These are phyloP conservation scores for Tenodera sinensis DNA, from an alignment of 2,888 invertebrate species.

Conservation along the genomic window DNA sequence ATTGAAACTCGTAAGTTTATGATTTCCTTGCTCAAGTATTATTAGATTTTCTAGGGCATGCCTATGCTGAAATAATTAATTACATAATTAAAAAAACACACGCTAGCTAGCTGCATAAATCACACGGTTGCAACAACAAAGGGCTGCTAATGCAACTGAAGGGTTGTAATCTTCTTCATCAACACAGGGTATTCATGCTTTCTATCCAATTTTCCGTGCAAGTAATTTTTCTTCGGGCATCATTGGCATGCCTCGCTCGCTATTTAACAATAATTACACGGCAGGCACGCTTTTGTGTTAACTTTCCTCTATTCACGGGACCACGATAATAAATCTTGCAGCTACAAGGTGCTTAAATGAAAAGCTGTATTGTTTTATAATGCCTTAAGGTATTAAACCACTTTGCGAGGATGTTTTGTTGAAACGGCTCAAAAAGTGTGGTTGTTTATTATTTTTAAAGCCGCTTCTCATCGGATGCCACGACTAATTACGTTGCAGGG, in stretches of 20 bases:
- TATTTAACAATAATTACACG: background rate
- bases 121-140: background rate
- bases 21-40: too few relatives aligned
- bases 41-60: background rate
- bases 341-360: background rate
- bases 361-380: background rate
- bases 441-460: background rate
- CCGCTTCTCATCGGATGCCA: background rate
- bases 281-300: background rate
- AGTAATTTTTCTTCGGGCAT: background rate
- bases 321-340: background rate
- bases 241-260: background rate
- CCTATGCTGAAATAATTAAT: too few relatives aligned
- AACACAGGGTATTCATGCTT: background rate
- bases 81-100: background rate
- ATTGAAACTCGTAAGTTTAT: too few relatives aligned
- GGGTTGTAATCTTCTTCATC: background rate
- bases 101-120: background rate
- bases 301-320: background rate
- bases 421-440: background rate
- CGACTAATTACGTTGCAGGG: background rate
- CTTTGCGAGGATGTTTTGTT: background rate
- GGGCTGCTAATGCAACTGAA: background rate
- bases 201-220: background rate
- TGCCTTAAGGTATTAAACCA: background rate